phyloP scores from a whole-genome alignment of 2,113 vertebrate species.

The Eira barbara region DNA sequence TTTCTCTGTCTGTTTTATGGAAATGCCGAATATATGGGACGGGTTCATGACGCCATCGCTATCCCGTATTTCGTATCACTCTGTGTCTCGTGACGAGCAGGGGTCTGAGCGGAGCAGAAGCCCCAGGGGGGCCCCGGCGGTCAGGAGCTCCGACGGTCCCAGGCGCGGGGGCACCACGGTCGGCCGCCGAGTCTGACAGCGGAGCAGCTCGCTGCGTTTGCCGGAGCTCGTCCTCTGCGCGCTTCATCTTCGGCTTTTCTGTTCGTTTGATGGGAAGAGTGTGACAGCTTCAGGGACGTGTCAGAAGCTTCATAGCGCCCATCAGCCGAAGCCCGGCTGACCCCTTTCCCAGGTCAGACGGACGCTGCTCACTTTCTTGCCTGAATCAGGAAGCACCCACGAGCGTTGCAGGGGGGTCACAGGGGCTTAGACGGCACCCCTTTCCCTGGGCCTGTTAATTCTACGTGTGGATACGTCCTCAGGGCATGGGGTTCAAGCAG shows the following conservation, averaged over 20 bases:
- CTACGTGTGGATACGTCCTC: neutral
- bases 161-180: rapidly evolving
- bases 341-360: neutral
- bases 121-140: rapidly evolving
- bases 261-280: neutral
- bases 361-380: neutral
- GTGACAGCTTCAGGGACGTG: too few species aligned
- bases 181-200: rapidly evolving
- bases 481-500: rapidly evolving
- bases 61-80: rapidly evolving
- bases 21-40: rapidly evolving
- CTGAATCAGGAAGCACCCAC: too few species aligned
- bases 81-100: neutral
- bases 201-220: rapidly evolving
- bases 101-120: neutral
- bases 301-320: too few species aligned
- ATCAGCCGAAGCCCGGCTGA: too few species aligned
- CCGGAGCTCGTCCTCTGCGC: neutral
- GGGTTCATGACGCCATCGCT: neutral
- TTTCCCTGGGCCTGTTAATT: too few species aligned
- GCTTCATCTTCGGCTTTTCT: neutral
- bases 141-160: neutral
- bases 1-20: neutral
- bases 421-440: neutral
- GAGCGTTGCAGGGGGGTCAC: rapidly evolving